phyloP scores from a whole-genome alignment of 1,140 invertebrate genomes.

The Cherax destructor region DNA sequence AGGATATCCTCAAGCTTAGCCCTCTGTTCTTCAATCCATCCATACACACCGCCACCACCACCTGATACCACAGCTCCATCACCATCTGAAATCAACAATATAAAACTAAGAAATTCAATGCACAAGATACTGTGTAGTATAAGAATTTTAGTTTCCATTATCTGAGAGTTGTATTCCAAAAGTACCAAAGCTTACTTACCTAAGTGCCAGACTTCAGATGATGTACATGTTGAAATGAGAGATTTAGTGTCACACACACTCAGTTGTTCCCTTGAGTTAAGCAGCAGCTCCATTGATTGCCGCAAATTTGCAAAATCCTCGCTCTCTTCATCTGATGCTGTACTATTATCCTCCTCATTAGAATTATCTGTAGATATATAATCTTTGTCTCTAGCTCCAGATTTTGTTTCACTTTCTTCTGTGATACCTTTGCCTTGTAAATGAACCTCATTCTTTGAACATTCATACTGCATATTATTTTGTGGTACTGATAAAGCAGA shows the following conservation, averaged over 20 bases:
- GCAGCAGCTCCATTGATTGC: conserved; percentile 34
- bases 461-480: background rate
- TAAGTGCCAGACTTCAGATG: conserved; percentile 57
- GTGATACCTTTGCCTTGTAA: background rate
- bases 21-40: conserved; percentile 62
- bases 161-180: no score
- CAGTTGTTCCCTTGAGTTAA: background rate
- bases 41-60: conserved; percentile 54
- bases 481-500: background rate
- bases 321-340: conserved; percentile 43
- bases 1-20: conserved; percentile 49
- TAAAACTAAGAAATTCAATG: background rate
- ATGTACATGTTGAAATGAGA: background rate
- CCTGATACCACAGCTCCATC: conserved; percentile 48
- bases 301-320: conserved; percentile 46
- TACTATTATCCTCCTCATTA: background rate
- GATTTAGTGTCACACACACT: background rate
- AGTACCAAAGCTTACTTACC: conserved; percentile 18
- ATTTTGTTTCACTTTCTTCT: background rate
- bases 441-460: background rate
- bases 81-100: conserved; percentile 1
- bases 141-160: no score
- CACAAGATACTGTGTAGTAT: background rate
- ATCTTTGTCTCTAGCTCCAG: background rate
- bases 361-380: background rate